Percentiles rank a stretch among this genome's conserved stretches.
phyloP scores from a whole-genome alignment of 2,888 invertebrate species.

The Ypsolopha sequella region DNA sequence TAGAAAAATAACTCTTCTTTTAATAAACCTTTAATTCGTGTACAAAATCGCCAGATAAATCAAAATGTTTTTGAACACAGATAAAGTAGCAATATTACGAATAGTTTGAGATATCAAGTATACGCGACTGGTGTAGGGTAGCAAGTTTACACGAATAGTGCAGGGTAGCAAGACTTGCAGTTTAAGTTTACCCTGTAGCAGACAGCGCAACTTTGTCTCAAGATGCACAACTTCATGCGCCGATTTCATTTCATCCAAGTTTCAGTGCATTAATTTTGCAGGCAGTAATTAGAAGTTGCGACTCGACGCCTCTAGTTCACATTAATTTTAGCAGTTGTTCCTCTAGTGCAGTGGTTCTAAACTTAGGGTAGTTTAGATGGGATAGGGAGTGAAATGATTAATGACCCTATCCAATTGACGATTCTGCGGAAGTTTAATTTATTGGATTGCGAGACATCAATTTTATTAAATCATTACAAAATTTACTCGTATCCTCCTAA shows the following conservation, averaged over 20 bases:
- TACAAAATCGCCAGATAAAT: no score
- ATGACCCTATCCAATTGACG: no score
- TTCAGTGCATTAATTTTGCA: constrained; percentile 67
- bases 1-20: no score
- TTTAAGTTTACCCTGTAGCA: not conserved
- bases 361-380: no score
- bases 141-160: not conserved
- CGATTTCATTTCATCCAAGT: constrained; percentile 64
- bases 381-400: no score
- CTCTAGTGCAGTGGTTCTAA: no score
- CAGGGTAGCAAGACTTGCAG: not conserved
- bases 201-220: constrained; percentile 6
- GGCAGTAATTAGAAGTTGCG: constrained; percentile 64
- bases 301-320: constrained; percentile 54
- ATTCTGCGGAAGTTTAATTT: no score
- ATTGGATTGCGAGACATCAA: no score
- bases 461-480: no score
- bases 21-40: no score
- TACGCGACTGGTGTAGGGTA: not conserved
- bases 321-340: constrained; percentile 56
- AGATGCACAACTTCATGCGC: constrained; percentile 45
- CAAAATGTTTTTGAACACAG: not conserved
- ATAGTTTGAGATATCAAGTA: no score
- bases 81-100: not conserved
- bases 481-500: no score